Percentiles rank a stretch among this genome's conserved stretches.
Conservation (phyloP, 2,113 vertebrate species). For the Cyprinodon tularosa region DNA sequence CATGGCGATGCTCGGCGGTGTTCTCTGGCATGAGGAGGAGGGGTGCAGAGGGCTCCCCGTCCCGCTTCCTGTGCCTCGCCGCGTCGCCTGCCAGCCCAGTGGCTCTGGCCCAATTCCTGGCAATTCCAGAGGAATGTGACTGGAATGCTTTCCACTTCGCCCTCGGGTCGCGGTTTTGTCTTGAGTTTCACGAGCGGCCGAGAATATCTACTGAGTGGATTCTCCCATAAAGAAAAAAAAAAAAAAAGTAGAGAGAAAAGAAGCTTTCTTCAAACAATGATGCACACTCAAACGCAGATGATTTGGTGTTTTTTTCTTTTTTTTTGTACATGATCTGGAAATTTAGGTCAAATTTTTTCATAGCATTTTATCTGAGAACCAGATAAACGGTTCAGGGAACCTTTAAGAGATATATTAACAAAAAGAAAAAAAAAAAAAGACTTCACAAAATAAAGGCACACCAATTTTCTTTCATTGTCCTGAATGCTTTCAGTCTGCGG, state of each 20-base stretch:
- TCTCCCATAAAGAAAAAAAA: conserved; percentile 57
- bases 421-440: conserved; percentile 66
- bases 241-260: conserved; percentile 1
- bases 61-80: conserved; percentile 51
- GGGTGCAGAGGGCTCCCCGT: conserved; percentile 49
- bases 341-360: conserved; percentile 46
- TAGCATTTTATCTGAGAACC: conserved; percentile 49
- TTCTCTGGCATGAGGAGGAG: conserved; percentile 69
- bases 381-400: conserved; percentile 55
- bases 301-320: conserved; percentile 42
- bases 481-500: conserved; percentile 55
- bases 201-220: conserved; percentile 38
- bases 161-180: conserved; percentile 51
- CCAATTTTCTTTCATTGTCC: conserved; percentile 61
- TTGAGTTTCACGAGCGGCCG: conserved; percentile 31
- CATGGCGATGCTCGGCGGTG: conserved; percentile 36
- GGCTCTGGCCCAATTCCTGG: conserved; percentile 49
- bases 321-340: conserved; percentile 47
- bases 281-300: conserved; percentile 1
- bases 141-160: conserved; percentile 71
- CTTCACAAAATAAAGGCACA: conserved; percentile 65
- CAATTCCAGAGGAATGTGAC: conserved; percentile 62
- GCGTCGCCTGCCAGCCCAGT: conserved; percentile 43
- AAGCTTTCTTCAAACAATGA: conserved; percentile 51
- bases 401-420: conserved; percentile 53